Conservation (phyloP, 2,888 invertebrate species). For the Chironomus riparius region DNA sequence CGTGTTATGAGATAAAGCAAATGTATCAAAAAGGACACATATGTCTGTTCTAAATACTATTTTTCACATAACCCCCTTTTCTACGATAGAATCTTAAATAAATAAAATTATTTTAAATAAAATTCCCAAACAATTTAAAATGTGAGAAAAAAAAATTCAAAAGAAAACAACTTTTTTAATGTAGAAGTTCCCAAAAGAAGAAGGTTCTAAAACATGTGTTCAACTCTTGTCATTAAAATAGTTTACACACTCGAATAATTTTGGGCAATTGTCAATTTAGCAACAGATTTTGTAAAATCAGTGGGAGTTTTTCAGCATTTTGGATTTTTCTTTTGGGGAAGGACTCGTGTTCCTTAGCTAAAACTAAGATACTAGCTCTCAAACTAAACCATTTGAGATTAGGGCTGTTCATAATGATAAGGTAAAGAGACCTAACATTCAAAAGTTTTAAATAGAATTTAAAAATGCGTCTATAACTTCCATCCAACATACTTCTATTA, state of each 20-base stretch:
- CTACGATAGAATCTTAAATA: too few species aligned
- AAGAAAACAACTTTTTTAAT: not conserved
- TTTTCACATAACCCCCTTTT: not conserved
- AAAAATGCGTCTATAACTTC: too few species aligned
- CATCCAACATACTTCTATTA: too few species aligned
- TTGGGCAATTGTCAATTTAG: not conserved
- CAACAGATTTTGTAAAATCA: not conserved
- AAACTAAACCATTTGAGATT: too few species aligned
- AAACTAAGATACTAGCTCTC: too few species aligned
- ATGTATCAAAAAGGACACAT: not conserved
- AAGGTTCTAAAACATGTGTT: not conserved
- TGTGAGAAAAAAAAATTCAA: not conserved
- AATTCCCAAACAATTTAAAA: not conserved
- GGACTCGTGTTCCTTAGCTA: too few species aligned
- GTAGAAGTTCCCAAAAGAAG: not conserved
- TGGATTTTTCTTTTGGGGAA: too few species aligned
- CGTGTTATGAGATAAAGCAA: not conserved
- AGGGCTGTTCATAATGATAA: too few species aligned
- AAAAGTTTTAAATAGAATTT: too few species aligned
- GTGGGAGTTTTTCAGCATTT: too few species aligned
- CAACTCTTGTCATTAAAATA: not conserved
- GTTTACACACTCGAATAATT: not conserved
- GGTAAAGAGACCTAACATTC: too few species aligned
- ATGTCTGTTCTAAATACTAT: not conserved
- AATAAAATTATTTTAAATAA: not conserved